These are phyloP conservation scores for Xerus rutilus DNA, from an alignment of 2,797 vertebrate genomes.

Conservation along the genomic window DNA sequence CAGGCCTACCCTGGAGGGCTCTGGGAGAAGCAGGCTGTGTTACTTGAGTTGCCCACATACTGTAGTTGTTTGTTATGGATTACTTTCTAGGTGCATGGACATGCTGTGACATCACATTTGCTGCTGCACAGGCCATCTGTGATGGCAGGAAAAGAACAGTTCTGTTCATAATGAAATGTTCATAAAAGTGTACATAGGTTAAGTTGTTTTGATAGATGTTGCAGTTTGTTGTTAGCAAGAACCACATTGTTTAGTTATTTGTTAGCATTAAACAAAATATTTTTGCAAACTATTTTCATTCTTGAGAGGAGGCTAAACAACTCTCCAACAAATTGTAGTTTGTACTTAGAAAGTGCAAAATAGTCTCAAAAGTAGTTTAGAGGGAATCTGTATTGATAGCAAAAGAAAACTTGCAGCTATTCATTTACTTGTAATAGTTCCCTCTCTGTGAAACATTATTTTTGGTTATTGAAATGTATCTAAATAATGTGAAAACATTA, in stretches of 20 bases:
- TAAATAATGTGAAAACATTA: conserved; percentile 66
- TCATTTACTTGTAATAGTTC: conserved; percentile 65
- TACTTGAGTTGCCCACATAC: conserved; percentile 66
- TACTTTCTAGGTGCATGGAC: conserved; percentile 68
- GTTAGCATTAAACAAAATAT: conserved; percentile 58
- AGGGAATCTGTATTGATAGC: conserved; percentile 22
- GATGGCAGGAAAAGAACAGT: not conserved
- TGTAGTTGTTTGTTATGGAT: conserved; percentile 63
- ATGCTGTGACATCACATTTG: conserved; percentile 73
- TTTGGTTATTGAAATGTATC: conserved; percentile 69
- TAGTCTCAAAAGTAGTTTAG: conserved; percentile 48
- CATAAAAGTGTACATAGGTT: not conserved
- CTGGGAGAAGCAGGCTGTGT: conserved; percentile 59
- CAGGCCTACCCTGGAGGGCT: conserved; percentile 13
- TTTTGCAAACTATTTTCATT: conserved; percentile 49
- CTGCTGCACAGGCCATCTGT: conserved; percentile 47
- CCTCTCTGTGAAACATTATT: conserved; percentile 61
- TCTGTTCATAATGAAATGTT: not conserved
- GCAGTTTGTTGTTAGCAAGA: conserved; percentile 22
- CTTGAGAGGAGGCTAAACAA: not conserved
- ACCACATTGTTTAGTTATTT: conserved; percentile 34
- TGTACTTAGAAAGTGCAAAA: conserved; percentile 23
- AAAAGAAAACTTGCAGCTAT: conserved; percentile 27
- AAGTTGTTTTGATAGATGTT: conserved; percentile 1
- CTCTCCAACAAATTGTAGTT: conserved; percentile 54